Conservation (phyloP, 2,888 invertebrate genomes). For the Chrysodeixis includens region DNA sequence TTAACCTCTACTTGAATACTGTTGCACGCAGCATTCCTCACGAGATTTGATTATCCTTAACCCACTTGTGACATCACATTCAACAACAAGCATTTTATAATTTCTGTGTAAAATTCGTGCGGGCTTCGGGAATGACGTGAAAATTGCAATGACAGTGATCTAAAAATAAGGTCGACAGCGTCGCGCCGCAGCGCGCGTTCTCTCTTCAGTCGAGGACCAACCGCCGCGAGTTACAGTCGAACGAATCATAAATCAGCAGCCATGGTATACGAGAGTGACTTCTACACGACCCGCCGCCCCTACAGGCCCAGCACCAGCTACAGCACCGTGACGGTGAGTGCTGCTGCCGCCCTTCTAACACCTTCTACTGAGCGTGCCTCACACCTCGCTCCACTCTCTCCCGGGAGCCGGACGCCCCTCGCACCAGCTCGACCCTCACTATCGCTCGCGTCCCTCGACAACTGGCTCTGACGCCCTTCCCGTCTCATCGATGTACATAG, state of each 20-base stretch:
- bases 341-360: constrained; percentile 71
- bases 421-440: constrained; percentile 82
- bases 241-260: constrained; percentile 79
- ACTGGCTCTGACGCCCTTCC: constrained; percentile 57
- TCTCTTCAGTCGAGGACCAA: constrained; percentile 84
- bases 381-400: constrained; percentile 82
- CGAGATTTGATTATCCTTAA: constrained; percentile 79
- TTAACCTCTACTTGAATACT: constrained; percentile 58
- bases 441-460: constrained; percentile 67
- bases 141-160: constrained; percentile 89
- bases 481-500: constrained; percentile 43
- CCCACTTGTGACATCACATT: constrained; percentile 76
- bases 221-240: constrained; percentile 87
- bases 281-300: constrained; percentile 96
- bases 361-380: constrained; percentile 72
- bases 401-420: constrained; percentile 86
- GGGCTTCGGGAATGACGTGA: constrained; percentile 79
- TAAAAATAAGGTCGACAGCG: constrained; percentile 83
- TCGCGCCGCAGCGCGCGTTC: constrained; percentile 69
- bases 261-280: constrained; percentile 98
- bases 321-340: constrained; percentile 92
- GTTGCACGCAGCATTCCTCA: constrained; percentile 62
- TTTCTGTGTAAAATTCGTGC: constrained; percentile 72
- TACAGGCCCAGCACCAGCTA: constrained; percentile 93
- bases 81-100: constrained; percentile 70